These are phyloP conservation scores for Myrmecobius fasciatus DNA, from an alignment of 2,113 vertebrate genomes.

Conservation along the genomic window DNA sequence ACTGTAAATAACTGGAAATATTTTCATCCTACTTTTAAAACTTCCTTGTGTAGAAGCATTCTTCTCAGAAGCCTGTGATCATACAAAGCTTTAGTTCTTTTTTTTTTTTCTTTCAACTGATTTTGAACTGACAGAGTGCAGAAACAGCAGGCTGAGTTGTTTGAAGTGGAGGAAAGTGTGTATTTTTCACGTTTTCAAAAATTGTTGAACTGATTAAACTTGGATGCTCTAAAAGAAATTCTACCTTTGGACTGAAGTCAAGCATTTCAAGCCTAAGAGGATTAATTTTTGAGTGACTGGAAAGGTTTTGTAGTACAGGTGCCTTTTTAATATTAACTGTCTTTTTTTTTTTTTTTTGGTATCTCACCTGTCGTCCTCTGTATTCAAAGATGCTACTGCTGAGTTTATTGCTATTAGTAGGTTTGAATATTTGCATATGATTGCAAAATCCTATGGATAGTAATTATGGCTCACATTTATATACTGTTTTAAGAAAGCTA, in stretches of 20 bases:
- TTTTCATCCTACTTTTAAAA: constrained; percentile 57
- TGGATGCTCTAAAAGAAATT: constrained; percentile 48
- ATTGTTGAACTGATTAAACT: constrained; percentile 47
- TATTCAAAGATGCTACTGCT: background rate
- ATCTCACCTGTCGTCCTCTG: background rate
- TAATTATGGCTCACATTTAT: background rate
- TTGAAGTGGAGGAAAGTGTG: constrained; percentile 55
- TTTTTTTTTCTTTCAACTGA: constrained; percentile 40
- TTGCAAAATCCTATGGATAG: background rate
- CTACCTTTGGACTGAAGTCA: constrained; percentile 47
- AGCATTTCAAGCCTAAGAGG: constrained; percentile 56
- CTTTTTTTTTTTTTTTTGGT: constrained; percentile 29
- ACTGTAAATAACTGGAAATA: constrained; percentile 58
- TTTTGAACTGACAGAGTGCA: constrained; percentile 40
- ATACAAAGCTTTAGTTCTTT: constrained; percentile 15
- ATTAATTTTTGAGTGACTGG: constrained; percentile 46
- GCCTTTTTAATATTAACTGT: constrained; percentile 29
- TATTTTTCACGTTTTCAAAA: constrained; percentile 21
- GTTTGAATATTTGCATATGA: constrained; percentile 25
- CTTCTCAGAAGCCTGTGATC: constrained; percentile 65
- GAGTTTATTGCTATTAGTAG: background rate
- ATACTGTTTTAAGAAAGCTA: background rate
- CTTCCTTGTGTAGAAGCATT: constrained; percentile 55
- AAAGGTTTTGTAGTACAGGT: constrained; percentile 31
- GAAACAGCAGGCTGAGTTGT: constrained; percentile 52